Base-by-base conservation (phyloP, 1,140 invertebrate genomes). In the Hycleus phaleratus region DNA sequence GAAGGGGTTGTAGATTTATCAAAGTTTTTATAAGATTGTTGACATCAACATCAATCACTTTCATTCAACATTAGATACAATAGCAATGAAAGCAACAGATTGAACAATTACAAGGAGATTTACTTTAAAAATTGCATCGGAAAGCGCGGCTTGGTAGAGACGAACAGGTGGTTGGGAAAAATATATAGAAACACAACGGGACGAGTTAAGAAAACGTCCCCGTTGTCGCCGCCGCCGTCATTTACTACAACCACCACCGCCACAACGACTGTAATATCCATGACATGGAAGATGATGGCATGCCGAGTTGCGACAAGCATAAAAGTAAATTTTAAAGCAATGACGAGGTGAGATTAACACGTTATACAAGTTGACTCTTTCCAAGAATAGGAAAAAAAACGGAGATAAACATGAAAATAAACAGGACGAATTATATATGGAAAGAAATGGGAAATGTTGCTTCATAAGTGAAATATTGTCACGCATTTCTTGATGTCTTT, bases 391-490 rank as follows among this genome's bases (percentile, higher is more conserved):
- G 11, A 42, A 42, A n/a, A 42, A 42, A 42, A 50, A 56, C 53
- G 56, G 32, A 32, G 32, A 32, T 5, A 32, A 7, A 32, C 4
- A 32, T 5, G 32, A 32, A 32, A 32, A 32, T 32, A 32, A 32
- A 32, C 32, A 32, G 4, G 7, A 32, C 32, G 32, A 32, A 32
- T 32, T 5, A 5, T 32, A 7, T 32, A 32, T 7, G 32, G 7
- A 32, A 32, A 32, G 32, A 32, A 32, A 32, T 7, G 32, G 32
- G 32, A 32, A 32, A 32, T 32, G 32, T 32, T 32, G 40, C 9
- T 26, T 45, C 58, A 60, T 60, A 60, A 60, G 53, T 60, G 59
- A 50, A 60, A 60, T 60, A 60, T 60, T 56, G 53, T 60, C 59
- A 60, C 59, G 59, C 59, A 56, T 50, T 26, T 52, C 45, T 58